Percentiles rank a stretch among this genome's conserved stretches.
Conservation (phyloP, 2,113 vertebrate genomes). For the Ceyx margarethae region DNA sequence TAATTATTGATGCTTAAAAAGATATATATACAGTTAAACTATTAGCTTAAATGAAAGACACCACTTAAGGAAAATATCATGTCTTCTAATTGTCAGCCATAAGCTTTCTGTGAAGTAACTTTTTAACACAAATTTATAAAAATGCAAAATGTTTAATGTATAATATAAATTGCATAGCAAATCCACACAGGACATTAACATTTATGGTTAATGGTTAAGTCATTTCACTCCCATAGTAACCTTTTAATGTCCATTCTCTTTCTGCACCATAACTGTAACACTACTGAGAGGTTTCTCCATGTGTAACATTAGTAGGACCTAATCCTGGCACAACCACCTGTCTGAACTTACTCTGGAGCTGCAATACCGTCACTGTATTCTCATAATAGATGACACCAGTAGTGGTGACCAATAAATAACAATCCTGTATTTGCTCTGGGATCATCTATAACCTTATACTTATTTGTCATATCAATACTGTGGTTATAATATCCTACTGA, state of each 20-base stretch:
- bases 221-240: neutral
- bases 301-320: neutral
- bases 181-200: neutral
- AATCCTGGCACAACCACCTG: neutral
- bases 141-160: neutral
- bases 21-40: neutral
- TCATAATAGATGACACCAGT: neutral
- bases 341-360: neutral
- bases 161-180: neutral
- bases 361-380: neutral
- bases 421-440: neutral
- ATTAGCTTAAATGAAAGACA: neutral
- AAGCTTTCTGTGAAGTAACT: neutral
- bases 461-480: conserved; percentile 26
- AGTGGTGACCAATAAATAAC: neutral
- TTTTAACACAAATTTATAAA: neutral
- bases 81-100: neutral
- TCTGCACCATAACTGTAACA: neutral
- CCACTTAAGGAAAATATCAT: neutral
- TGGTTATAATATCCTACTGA: conserved; percentile 2
- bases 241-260: neutral
- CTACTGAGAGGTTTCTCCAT: neutral
- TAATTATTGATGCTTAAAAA: neutral
- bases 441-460: neutral
- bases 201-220: neutral